Percentiles rank a stretch among this genome's conserved stretches.
Evolutionary conservation across 2,113 vertebrate species (phyloP).

Genomic region (Pimephales promelas): DNA sequence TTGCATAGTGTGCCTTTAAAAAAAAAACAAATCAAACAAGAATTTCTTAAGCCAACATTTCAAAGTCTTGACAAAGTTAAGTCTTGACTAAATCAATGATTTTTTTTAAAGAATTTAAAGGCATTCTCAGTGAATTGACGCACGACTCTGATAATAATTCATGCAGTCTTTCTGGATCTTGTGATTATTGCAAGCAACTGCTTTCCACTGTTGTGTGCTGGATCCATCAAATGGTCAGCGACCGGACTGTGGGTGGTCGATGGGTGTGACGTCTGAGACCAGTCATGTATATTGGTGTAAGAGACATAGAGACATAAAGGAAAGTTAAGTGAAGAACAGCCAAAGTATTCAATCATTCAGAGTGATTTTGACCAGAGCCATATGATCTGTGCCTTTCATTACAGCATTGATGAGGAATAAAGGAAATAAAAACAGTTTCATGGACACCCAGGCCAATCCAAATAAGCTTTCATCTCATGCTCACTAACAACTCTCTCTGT

Average conservation of each 20-base stretch:
- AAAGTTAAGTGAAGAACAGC: slow-evolving; percentile 49
- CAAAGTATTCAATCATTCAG: slow-evolving; percentile 4
- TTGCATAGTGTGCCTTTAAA: no score
- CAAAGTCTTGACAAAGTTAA: neutral
- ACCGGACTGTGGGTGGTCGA: slow-evolving; percentile 5
- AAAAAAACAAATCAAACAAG: neutral
- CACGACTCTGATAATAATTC: neutral
- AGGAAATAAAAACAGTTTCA: slow-evolving; percentile 55
- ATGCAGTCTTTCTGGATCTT: neutral
- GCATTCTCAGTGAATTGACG: neutral
- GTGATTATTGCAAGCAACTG: neutral
- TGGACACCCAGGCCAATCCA: slow-evolving; percentile 51
- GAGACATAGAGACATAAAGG: slow-evolving; percentile 29
- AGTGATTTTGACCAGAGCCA: slow-evolving; percentile 65
- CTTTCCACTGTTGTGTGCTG: neutral
- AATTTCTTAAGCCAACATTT: neutral
- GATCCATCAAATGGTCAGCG: slow-evolving; percentile 23
- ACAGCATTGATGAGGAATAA: slow-evolving; percentile 60
- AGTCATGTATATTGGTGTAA: slow-evolving; percentile 18
- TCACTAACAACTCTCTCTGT: slow-evolving; percentile 47
- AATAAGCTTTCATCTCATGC: slow-evolving; percentile 61
- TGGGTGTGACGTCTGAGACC: neutral
- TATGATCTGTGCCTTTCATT: slow-evolving; percentile 68
- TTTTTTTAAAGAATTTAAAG: neutral
- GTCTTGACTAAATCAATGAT: no score